Percentiles rank a stretch among this genome's conserved stretches.
Evolutionary conservation across 2,113 vertebrate genomes (phyloP).

Genomic region (Stigmatopora argus): DNA sequence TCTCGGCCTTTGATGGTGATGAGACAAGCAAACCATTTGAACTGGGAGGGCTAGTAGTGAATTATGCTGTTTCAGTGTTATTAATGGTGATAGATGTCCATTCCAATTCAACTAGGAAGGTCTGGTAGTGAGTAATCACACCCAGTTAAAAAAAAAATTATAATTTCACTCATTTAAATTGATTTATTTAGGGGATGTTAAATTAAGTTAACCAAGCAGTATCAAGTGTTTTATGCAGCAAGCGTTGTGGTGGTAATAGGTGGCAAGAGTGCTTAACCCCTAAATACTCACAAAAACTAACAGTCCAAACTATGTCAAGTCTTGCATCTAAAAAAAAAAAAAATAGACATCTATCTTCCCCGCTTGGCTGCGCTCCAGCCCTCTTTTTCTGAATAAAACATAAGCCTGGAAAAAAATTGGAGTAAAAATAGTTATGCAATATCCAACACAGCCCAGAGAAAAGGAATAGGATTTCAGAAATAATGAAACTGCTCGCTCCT

Average conservation of each 20-base stretch:
- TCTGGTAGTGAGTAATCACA: no score
- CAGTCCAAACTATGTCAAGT: slow-evolving; percentile 8
- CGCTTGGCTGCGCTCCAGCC: slow-evolving; percentile 33
- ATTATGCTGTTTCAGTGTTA: no score
- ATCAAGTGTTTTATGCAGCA: slow-evolving; percentile 21
- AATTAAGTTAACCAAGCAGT: slow-evolving; percentile 18
- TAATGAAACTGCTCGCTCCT: not conserved
- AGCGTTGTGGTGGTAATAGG: slow-evolving; percentile 39
- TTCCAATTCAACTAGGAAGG: no score
- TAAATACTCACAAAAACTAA: slow-evolving; percentile 5
- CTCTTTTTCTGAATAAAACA: slow-evolving; percentile 57
- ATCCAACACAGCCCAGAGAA: slow-evolving; percentile 12
- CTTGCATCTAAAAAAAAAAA: slow-evolving; percentile 13
- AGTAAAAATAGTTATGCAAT: slow-evolving; percentile 45
- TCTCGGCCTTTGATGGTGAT: no score
- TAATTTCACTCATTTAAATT: not conserved
- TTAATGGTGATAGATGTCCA: no score
- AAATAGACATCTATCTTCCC: slow-evolving; percentile 29
- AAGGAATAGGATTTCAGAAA: not conserved
- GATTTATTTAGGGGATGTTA: not conserved
- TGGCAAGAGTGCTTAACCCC: slow-evolving; percentile 7
- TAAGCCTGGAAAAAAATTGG: slow-evolving; percentile 38
- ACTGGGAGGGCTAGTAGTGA: no score
- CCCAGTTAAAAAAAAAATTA: no score
- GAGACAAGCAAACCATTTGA: no score